Evolutionary conservation across 2,888 invertebrate species (phyloP).

Genomic region (Clusia tigrina): DNA sequence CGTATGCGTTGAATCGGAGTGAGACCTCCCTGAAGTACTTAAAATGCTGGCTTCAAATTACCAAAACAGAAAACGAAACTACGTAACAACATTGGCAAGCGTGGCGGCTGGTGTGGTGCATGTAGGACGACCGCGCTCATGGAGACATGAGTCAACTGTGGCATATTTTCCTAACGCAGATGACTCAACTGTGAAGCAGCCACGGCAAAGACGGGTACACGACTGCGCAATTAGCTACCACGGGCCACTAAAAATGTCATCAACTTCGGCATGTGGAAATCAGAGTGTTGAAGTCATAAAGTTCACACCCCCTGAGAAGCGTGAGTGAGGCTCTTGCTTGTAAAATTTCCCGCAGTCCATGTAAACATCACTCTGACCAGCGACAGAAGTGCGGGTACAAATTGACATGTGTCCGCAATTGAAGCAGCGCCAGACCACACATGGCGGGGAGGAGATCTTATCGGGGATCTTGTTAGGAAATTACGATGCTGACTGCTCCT

Average conservation of each 20-base stretch:
- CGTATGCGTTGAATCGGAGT: neutral
- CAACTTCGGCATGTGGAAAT: slow-evolving; percentile 15
- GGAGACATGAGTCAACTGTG: neutral
- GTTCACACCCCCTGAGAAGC: slow-evolving; percentile 1
- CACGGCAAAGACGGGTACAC: slow-evolving; percentile 36
- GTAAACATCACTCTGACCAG: neutral
- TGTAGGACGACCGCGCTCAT: neutral
- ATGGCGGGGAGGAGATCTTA: neutral
- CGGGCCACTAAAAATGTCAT: slow-evolving; percentile 38
- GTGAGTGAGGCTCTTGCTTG: no score
- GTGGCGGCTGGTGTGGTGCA: no score
- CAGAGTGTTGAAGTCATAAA: neutral
- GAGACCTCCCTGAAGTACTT: neutral
- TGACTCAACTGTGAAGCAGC: slow-evolving; percentile 1
- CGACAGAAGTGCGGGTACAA: neutral
- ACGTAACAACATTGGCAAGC: no score
- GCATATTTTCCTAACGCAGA: no score
- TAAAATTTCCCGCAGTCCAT: neutral
- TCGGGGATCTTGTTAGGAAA: neutral
- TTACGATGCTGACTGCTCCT: neutral
- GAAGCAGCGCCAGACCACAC: neutral
- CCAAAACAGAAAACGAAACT: neutral
- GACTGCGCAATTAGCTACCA: slow-evolving; percentile 47
- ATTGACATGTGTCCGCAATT: slow-evolving; percentile 4
- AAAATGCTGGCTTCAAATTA: neutral